Base-by-base conservation (phyloP, 2,113 vertebrate species). In the Pyrgilauda ruficollis region DNA sequence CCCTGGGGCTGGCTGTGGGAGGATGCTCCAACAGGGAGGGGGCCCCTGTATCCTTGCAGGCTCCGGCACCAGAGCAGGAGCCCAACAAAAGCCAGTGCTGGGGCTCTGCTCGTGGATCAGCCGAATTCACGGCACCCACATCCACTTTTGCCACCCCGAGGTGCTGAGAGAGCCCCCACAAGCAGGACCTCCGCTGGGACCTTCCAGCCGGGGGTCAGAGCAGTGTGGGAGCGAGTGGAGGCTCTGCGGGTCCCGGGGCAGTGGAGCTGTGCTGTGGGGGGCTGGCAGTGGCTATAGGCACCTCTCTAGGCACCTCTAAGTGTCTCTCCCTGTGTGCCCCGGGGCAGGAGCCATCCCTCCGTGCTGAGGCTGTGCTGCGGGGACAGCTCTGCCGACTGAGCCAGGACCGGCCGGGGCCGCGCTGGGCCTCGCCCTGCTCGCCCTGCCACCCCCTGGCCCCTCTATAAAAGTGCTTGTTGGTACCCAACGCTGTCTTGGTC, bases 381-480 rank as follows among this genome's bases (percentile, higher is more conserved):
- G 4, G 69, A 94, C 93, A 90, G 92, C 84, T 93, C 72, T 0
- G 5, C 90, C 6, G 96, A 97, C 84, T 95, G 94, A 94, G 83
- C 73, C n/a, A 17, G 55, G 58, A 74, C 18, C 3, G 26, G 68
- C 78, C 0, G 5, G 84, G 90, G 61, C 63, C 6, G 2, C 19
- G 30, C 14, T 35, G 33, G 59, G 66, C 58, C 39, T 72, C 0
- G 10, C 41, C 3, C 9, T 12, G 41, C 67, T 61, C 15, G 12
- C 67, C 35, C 58, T 6, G 58, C 66, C 28, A 0, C 24, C 37
- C 41, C 22, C 64, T 3, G 13, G 41, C 59, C 79, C 72, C 41
- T 63, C 22, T 43, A 96, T 94, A 97, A 94, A 94, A 94, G 44
- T 63, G 26, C 41, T 96, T 97, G 24, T 37, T 95, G 94, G 78